Percentiles rank a stretch among this genome's conserved stretches.
Evolutionary conservation across 30 jellyfish, hydroid and myxozoan genomes (phyloP).

Genomic region (Chironex yamaguchii): DNA sequence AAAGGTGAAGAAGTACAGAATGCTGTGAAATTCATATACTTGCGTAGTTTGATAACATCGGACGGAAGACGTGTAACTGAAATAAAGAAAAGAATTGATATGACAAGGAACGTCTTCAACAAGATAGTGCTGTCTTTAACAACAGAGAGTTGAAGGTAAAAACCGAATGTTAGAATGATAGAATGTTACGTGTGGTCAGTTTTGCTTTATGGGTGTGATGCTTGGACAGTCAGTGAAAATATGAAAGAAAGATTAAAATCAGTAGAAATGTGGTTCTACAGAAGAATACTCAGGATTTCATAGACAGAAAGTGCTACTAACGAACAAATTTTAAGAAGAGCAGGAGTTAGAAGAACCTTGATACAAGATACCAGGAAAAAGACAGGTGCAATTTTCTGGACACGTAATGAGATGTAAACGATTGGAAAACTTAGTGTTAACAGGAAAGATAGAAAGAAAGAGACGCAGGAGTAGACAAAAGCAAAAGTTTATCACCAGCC

Average conservation of each 20-base stretch:
- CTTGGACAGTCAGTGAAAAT: conserved; percentile 16
- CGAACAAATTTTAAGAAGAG: conserved; percentile 11
- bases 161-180: conserved; percentile 1
- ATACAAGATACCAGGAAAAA: too few species aligned
- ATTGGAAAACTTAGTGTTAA: not conserved
- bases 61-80: not conserved
- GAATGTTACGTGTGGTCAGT: conserved; percentile 8
- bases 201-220: conserved; percentile 33
- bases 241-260: conserved; percentile 6
- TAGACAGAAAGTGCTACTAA: conserved; percentile 15
- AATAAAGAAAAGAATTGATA: conserved; percentile 17
- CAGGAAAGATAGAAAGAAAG: conserved; percentile 18
- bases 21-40: not conserved
- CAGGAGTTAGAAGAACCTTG: too few species aligned
- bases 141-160: not conserved
- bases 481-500: conserved; percentile 5
- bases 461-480: conserved; percentile 8
- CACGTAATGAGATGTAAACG: not conserved
- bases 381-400: too few species aligned
- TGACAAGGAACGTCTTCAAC: not conserved
- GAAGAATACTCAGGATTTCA: conserved; percentile 14
- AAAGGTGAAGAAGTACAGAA: conserved; percentile 1
- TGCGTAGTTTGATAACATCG: conserved; percentile 17
- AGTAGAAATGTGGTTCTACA: conserved; percentile 13
- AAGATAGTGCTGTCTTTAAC: not conserved